Evolutionary conservation across 2,113 vertebrate species (phyloP).

Genomic region (Verasper variegatus): DNA sequence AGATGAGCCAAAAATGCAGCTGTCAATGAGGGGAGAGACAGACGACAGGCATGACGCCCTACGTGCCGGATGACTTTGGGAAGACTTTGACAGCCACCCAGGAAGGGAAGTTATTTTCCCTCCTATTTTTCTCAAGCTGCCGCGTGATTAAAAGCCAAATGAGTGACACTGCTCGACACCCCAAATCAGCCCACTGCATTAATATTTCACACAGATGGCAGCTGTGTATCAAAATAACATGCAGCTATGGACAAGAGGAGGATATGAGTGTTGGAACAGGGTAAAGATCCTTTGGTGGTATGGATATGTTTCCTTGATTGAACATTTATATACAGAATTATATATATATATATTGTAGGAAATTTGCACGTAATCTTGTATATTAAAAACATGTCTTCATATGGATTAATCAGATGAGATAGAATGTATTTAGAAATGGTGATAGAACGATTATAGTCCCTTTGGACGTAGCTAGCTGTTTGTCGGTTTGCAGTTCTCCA

Average conservation of each 20-base stretch:
- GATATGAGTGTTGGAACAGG: constrained; percentile 65
- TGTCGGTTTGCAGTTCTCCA: neutral
- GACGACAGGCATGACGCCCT: constrained; percentile 77
- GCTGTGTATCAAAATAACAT: constrained; percentile 85
- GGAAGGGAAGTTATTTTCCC: constrained; percentile 77
- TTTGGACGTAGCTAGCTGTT: neutral
- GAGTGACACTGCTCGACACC: constrained; percentile 85
- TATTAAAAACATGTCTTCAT: neutral
- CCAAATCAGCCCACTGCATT: constrained; percentile 85
- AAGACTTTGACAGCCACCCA: constrained; percentile 82
- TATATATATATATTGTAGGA: neutral
- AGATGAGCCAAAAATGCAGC: constrained; percentile 79
- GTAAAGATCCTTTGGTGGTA: constrained; percentile 51
- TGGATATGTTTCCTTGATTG: constrained; percentile 33
- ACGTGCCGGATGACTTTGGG: constrained; percentile 81
- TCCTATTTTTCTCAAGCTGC: constrained; percentile 79
- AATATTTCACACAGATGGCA: constrained; percentile 87
- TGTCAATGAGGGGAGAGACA: constrained; percentile 78
- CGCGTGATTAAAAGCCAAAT: constrained; percentile 87
- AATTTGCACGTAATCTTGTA: neutral
- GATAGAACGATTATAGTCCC: neutral
- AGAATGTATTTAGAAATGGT: neutral
- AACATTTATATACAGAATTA: constrained; percentile 21
- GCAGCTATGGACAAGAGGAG: constrained; percentile 78
- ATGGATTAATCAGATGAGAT: neutral